phyloP scores from a whole-genome alignment of 2,113 vertebrate species.

The Taurulus bubalis region DNA sequence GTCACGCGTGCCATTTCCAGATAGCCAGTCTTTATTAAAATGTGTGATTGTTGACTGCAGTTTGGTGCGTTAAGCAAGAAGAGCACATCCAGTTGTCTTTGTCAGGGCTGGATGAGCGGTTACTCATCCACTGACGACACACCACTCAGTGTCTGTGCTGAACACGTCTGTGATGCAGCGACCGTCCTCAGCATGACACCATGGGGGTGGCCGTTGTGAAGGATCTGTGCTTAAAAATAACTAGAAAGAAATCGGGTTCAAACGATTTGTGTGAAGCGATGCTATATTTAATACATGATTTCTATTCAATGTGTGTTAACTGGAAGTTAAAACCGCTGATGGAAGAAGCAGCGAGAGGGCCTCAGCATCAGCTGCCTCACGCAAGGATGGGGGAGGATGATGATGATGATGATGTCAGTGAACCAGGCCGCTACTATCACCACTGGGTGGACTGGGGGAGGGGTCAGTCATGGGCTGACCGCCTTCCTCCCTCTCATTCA shows the following conservation, averaged over 20 bases:
- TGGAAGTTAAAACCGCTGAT: slow-evolving; percentile 33
- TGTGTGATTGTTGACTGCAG: background rate
- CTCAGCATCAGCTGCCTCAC: slow-evolving; percentile 54
- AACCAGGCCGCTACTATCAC: slow-evolving; percentile 65
- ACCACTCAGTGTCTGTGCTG: background rate
- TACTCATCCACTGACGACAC: slow-evolving; percentile 5
- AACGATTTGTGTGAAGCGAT: background rate
- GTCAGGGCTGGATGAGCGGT: background rate
- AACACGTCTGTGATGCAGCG: slow-evolving; percentile 2
- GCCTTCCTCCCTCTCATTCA: slow-evolving; percentile 31
- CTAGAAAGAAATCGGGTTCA: background rate
- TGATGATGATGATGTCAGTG: slow-evolving; percentile 63
- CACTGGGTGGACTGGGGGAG: slow-evolving; percentile 58
- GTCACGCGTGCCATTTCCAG: background rate
- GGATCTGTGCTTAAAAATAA: slow-evolving; percentile 35
- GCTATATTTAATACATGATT: background rate
- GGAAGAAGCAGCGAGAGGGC: background rate
- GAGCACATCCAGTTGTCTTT: background rate
- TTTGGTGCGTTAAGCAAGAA: background rate
- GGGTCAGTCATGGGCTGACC: slow-evolving; percentile 53
- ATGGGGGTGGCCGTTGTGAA: background rate
- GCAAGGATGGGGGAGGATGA: background rate
- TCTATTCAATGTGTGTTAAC: background rate
- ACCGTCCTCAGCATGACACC: background rate
- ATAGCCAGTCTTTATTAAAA: background rate